Conservation (phyloP, 2,888 invertebrate genomes). For the Drosophila setosimentum region DNA sequence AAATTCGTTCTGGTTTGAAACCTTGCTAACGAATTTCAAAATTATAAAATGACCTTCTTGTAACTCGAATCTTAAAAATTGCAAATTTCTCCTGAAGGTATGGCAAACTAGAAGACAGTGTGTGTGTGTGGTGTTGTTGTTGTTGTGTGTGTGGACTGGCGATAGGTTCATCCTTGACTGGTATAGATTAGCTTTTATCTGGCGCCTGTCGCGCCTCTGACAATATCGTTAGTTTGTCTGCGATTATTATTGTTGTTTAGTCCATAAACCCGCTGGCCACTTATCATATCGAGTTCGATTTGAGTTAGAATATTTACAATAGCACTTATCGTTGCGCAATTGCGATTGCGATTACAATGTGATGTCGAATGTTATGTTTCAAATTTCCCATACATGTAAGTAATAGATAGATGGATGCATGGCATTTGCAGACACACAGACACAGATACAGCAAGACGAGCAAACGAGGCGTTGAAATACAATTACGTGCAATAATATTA, state of each 20-base stretch:
- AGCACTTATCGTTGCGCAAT: slow-evolving; percentile 32
- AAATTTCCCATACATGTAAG: slow-evolving; percentile 16
- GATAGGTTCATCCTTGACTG: slow-evolving; percentile 39
- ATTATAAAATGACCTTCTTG: not conserved
- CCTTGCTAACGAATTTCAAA: not conserved
- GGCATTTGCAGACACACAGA: not conserved
- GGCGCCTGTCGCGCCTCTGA: slow-evolving; percentile 5
- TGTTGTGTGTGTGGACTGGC: not conserved
- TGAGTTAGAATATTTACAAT: slow-evolving; percentile 42
- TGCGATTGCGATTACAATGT: slow-evolving; percentile 34
- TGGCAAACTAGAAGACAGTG: not conserved
- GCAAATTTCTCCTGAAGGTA: not conserved
- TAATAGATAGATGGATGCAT: not conserved
- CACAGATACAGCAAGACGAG: too few species aligned
- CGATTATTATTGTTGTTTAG: slow-evolving; percentile 17
- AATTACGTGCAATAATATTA: slow-evolving; percentile 44
- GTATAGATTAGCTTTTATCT: slow-evolving; percentile 32
- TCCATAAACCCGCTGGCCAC: slow-evolving; percentile 41
- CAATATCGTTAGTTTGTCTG: slow-evolving; percentile 18
- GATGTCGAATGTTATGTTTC: slow-evolving; percentile 8
- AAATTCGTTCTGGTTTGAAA: not conserved
- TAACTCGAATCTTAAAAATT: not conserved
- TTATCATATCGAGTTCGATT: slow-evolving; percentile 29
- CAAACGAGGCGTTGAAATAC: slow-evolving; percentile 6
- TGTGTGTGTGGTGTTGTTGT: not conserved